A percentile compares a stretch with the other conserved stretches of the same genome.
Evolutionary conservation across 2,888 invertebrate species (phyloP).

Genomic region (Drepana falcataria): DNA sequence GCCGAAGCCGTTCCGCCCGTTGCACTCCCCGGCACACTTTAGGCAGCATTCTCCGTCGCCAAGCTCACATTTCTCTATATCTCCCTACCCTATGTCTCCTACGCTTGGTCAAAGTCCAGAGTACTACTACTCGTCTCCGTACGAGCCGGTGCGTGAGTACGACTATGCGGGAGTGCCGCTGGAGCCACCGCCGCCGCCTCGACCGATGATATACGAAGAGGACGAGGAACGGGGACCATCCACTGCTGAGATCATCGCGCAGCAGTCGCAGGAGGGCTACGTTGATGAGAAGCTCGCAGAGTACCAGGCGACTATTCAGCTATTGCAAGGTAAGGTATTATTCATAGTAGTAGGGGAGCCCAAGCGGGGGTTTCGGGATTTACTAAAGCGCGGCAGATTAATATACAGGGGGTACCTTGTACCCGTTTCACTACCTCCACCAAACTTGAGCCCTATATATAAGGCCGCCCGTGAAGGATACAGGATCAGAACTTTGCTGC

Average conservation of each 20-base stretch:
- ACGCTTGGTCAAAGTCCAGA: slow-evolving; percentile 80
- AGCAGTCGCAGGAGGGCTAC: slow-evolving; percentile 96
- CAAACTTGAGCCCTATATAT: no score
- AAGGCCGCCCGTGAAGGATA: no score
- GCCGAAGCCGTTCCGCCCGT: slow-evolving; percentile 69
- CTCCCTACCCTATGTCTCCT: slow-evolving; percentile 76
- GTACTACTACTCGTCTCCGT: slow-evolving; percentile 78
- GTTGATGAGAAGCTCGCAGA: slow-evolving; percentile 95
- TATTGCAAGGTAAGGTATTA: slow-evolving; percentile 91
- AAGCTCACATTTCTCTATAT: slow-evolving; percentile 72
- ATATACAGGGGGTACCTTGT: no score
- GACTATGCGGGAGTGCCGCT: slow-evolving; percentile 87
- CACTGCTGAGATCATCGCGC: slow-evolving; percentile 94
- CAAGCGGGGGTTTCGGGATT: no score
- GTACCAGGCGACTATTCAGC: slow-evolving; percentile 94
- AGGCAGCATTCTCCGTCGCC: slow-evolving; percentile 70
- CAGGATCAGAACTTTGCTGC: no score
- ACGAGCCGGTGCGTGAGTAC: slow-evolving; percentile 80
- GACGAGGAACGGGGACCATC: slow-evolving; percentile 89
- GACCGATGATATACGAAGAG: slow-evolving; percentile 81
- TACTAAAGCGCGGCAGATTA: no score
- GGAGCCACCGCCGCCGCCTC: slow-evolving; percentile 87
- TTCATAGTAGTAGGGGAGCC: no score
- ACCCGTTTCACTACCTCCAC: no score
- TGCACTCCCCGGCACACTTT: slow-evolving; percentile 65